Evolutionary conservation across 2,113 vertebrate species (phyloP).

Genomic region (Nothoprocta perdicaria): DNA sequence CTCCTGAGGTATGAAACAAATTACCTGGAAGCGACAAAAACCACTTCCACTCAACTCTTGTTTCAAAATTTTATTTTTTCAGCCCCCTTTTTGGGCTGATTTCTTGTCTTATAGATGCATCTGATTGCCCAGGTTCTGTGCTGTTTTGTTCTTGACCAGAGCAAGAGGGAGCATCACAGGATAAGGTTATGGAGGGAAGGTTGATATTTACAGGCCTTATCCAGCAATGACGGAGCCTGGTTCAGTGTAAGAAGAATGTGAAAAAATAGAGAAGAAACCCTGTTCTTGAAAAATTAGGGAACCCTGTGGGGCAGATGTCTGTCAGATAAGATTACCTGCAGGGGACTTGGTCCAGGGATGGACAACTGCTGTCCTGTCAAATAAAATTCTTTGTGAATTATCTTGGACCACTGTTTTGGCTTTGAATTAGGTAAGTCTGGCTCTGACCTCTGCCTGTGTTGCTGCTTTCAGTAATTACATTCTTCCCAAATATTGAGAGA

Average conservation of each 20-base stretch:
- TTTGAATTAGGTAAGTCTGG: neutral
- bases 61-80: no score
- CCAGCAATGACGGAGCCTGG: neutral
- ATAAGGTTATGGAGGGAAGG: neutral
- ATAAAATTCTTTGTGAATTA: neutral
- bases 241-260: neutral
- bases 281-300: neutral
- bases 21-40: neutral
- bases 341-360: neutral
- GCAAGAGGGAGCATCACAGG: neutral
- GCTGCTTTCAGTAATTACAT: neutral
- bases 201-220: neutral
- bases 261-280: neutral
- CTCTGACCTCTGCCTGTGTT: neutral
- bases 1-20: neutral
- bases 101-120: neutral
- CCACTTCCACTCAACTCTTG: neutral
- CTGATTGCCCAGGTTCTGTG: neutral
- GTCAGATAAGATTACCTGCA: neutral
- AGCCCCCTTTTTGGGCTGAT: neutral
- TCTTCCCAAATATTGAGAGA: neutral
- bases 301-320: neutral
- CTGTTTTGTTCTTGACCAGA: neutral
- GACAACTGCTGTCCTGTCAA: neutral
- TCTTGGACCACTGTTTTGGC: neutral